phyloP scores from a whole-genome alignment of 2,888 invertebrate species.

The Tethea ocularis region DNA sequence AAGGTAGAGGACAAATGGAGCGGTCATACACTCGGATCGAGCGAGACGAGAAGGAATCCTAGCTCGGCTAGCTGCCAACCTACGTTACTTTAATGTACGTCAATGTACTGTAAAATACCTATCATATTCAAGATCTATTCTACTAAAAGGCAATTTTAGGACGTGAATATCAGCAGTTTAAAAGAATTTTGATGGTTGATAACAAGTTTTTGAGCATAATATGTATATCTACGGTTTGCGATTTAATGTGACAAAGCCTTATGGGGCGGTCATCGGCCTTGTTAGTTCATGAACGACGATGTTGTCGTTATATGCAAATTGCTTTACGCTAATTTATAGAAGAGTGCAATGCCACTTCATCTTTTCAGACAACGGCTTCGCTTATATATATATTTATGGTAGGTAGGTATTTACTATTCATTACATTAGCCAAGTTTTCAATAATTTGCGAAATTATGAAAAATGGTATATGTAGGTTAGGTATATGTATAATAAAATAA shows the following conservation, averaged over 20 bases:
- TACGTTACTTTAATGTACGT: constrained; percentile 38
- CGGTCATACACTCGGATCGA: constrained; percentile 46
- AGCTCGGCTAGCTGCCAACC: constrained; percentile 49
- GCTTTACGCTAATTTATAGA: constrained; percentile 57
- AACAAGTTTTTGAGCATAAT: constrained; percentile 31
- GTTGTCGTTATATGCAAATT: constrained; percentile 64
- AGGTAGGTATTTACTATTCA: constrained; percentile 6
- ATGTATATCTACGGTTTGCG: constrained; percentile 26
- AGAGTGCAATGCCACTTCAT: constrained; percentile 50
- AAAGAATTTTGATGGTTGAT: constrained; percentile 15
- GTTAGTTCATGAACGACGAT: constrained; percentile 48
- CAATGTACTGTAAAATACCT: constrained; percentile 20
- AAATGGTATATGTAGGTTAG: background rate
- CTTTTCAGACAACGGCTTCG: constrained; percentile 22
- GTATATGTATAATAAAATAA: too few relatives aligned
- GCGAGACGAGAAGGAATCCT: constrained; percentile 52
- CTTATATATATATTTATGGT: too few relatives aligned
- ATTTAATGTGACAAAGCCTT: constrained; percentile 38
- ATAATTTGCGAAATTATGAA: background rate
- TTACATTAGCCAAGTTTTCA: background rate
- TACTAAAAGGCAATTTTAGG: background rate
- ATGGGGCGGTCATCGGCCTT: constrained; percentile 66
- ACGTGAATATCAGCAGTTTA: constrained; percentile 1
- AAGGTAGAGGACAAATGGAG: constrained; percentile 49
- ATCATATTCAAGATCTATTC: constrained; percentile 1